Evolutionary conservation across 2,888 invertebrate genomes (phyloP), one percentile per base, ranked within the genome.

Genomic region (Congeria kusceri): DNA sequence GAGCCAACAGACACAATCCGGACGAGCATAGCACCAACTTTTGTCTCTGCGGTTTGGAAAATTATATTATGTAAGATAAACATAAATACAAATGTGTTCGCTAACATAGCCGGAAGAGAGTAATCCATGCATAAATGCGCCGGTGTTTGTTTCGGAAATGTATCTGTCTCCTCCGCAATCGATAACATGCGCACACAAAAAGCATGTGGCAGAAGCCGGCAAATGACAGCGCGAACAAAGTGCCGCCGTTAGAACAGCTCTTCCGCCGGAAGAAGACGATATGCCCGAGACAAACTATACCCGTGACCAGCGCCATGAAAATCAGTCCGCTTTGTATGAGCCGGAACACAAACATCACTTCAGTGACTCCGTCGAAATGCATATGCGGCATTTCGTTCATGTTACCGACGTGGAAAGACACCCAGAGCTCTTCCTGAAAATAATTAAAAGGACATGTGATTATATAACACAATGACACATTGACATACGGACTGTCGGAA

Each of bases 191-290:
- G 71, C 44, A 71, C 56, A 28, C 71, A 68, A 3, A 61, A 11
- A 81, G n/a, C 59, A 81, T 62, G 44, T 81, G 77, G 27, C 67
- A 56, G 39, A 81, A 68, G 4, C 81, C 81, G 23, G 75, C 65
- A 13, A 81, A 49, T 3, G 77, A 4, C 32, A 72, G 20, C n/a
- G 56, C 47, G 11, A 80, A 64, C 20, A 80, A 7, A 9, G 66
- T 4, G 13, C 32, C 25, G 59, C 65, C 65, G 49, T 80, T 80
- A 53, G 69, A 65, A 29, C 80, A 80, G 23, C 65, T 61, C 28
- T 29, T 29, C 53, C 64, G 58, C 25, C 62, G 68, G 47, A 64
- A 59, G 32, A 59, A 69, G 11, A 76, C 27, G 27, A 80, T 29
- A 69, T 80, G 75, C 23, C 65, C 49, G 5, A 72, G 46, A n/a